These are phyloP conservation scores for Chaetodon trifasciatus DNA, from an alignment of 2,797 vertebrate genomes.

Conservation along the genomic window DNA sequence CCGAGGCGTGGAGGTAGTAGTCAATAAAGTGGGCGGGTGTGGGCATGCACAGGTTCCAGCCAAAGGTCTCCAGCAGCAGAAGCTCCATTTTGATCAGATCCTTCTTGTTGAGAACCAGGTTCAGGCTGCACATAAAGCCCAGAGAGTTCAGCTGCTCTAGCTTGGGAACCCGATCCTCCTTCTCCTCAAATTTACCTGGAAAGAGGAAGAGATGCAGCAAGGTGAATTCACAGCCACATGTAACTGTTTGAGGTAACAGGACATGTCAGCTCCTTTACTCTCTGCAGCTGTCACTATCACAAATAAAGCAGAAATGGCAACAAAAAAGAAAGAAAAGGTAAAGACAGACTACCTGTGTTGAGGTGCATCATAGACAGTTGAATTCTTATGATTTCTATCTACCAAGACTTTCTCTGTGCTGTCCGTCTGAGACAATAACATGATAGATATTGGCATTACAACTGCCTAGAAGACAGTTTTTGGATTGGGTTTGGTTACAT, in stretches of 20 bases:
- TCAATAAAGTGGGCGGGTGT: constrained; percentile 95
- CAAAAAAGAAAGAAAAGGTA: too few species aligned
- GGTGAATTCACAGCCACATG: neutral
- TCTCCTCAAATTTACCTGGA: constrained; percentile 95
- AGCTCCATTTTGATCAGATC: constrained; percentile 92
- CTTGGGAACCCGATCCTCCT: constrained; percentile 92
- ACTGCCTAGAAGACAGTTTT: neutral
- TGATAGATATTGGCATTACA: neutral
- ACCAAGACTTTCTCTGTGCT: neutral
- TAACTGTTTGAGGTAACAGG: neutral
- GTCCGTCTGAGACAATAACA: neutral
- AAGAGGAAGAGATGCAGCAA: neutral
- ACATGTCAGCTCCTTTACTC: neutral
- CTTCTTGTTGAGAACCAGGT: constrained; percentile 89
- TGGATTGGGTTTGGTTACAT: neutral
- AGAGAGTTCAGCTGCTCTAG: constrained; percentile 92
- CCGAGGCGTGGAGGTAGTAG: constrained; percentile 92
- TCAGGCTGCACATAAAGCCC: constrained; percentile 89
- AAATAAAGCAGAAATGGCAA: too few species aligned
- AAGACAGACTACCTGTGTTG: neutral
- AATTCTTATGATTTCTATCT: neutral
- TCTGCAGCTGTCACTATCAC: too few species aligned
- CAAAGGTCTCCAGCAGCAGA: constrained; percentile 91
- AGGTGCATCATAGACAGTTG: neutral
- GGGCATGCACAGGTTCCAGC: constrained; percentile 95